Conservation (phyloP, 1,140 invertebrate genomes). For the Drosophila dunni region DNA sequence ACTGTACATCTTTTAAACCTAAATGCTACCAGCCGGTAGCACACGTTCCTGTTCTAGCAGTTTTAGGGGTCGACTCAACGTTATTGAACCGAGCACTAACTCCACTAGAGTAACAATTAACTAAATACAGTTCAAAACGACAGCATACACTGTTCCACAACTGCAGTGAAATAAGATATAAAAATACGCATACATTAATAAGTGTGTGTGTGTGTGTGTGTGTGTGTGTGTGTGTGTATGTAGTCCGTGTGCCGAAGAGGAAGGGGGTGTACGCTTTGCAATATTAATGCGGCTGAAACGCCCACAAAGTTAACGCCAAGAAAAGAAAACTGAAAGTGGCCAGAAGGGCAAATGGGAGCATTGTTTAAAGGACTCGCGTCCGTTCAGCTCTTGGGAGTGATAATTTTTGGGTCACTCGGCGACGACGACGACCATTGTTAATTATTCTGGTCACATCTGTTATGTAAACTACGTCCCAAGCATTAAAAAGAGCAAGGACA, state of each 20-base stretch:
- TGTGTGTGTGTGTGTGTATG: no score
- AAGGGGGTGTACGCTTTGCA: slow-evolving; percentile 29
- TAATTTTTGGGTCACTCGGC: slow-evolving; percentile 58
- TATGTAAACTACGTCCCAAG: slow-evolving; percentile 70
- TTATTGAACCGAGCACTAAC: slow-evolving; percentile 2
- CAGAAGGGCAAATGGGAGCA: slow-evolving; percentile 8
- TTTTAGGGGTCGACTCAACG: slow-evolving; percentile 15
- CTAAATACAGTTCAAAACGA: not conserved
- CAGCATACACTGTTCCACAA: not conserved
- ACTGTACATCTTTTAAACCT: slow-evolving; percentile 27
- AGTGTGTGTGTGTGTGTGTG: not conserved
- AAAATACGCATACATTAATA: not conserved
- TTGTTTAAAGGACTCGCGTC: slow-evolving; percentile 13
- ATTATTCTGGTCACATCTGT: slow-evolving; percentile 79
- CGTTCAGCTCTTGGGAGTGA: slow-evolving; percentile 33
- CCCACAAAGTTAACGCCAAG: slow-evolving; percentile 43
- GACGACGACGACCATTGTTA: slow-evolving; percentile 56
- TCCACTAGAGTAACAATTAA: slow-evolving; percentile 15
- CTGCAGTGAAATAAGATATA: not conserved
- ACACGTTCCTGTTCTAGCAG: not conserved
- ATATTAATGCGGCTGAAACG: slow-evolving; percentile 59
- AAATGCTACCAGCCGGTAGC: slow-evolving; percentile 25
- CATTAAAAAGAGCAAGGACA: slow-evolving; percentile 53
- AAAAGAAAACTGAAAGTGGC: slow-evolving; percentile 41
- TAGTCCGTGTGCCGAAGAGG: not conserved